Base-by-base conservation (phyloP, 2,888 invertebrate genomes). In the Cenopis cana region DNA sequence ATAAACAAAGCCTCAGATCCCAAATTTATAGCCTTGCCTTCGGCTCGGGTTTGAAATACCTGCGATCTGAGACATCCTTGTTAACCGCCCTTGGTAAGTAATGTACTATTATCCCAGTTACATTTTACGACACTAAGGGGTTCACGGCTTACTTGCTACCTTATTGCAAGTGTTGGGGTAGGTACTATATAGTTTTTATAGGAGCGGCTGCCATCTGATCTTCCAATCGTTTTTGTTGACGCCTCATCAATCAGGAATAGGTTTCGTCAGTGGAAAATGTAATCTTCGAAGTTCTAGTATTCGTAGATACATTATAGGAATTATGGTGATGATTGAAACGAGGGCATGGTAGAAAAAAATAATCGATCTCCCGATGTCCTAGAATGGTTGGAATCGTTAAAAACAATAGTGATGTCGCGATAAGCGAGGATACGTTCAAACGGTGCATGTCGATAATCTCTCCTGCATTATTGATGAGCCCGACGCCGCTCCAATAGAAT, bases 401-500 rank as follows among this genome's bases (percentile, higher is more conserved):
- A 89, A 89, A 89, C 89, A 88, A 88, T 89, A 86, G 86, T 85
- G 89, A 91, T 91, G 88, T 79, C 61, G 78, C 82, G 90, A 91
- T 90, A 90, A 89, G 80, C 75, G 83, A 85, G 85, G 87, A 89
- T 88, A 86, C 80, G 82, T 87, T 86, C 82, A 86, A 85, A 85
- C 82, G 80, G 86, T 91, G 90, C 92, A 92, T 91, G 93, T 90
- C 83, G 87, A 89, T 91, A 89, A 91, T 91, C 89, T 89, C 81
- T 81, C 79, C 73, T 91, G 90, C 89, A 92, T 93, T 91, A 91
- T 91, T 92, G 88, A 92, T 83, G 88, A 88, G 85, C 78, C 73
- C 75, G 78, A 75, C 83, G 80, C 79, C 85, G 84, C 85, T 87
- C 84, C 86, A 84, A 89, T 88, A 88, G 87, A 89, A 88, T 87